Percentiles rank a stretch among this genome's conserved stretches.
Conservation (phyloP, 2,888 invertebrate species). For the Andrena marginata region DNA sequence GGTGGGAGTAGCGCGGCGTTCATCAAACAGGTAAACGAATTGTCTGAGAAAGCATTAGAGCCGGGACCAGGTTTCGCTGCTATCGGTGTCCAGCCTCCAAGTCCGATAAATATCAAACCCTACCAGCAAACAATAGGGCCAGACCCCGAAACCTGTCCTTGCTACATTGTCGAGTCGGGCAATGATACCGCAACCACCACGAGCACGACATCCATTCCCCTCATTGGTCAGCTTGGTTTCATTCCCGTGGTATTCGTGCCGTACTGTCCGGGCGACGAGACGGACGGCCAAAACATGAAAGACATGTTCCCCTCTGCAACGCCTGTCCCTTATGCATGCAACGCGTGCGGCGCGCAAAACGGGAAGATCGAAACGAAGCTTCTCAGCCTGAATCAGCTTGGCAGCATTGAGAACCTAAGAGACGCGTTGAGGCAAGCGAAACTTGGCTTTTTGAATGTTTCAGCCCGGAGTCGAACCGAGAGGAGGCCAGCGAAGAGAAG, state of each 20-base stretch:
- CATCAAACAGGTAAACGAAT: conserved; percentile 68
- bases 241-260: conserved; percentile 91
- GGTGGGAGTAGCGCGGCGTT: conserved; percentile 51
- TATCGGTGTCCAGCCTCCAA: conserved; percentile 85
- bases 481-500: conserved; percentile 64
- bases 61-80: conserved; percentile 83
- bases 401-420: conserved; percentile 73
- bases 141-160: conserved; percentile 88
- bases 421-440: conserved; percentile 74
- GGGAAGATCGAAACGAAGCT: conserved; percentile 64
- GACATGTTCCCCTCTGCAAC: conserved; percentile 88
- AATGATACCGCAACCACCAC: conserved; percentile 81
- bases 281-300: conserved; percentile 83
- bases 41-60: conserved; percentile 42
- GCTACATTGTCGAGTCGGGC: conserved; percentile 87
- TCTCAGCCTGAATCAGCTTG: conserved; percentile 72
- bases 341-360: conserved; percentile 86
- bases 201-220: conserved; percentile 76
- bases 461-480: conserved; percentile 61
- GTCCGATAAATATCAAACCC: conserved; percentile 85
- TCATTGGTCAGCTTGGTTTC: conserved; percentile 86
- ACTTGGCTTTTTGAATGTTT: conserved; percentile 79
- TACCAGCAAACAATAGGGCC: conserved; percentile 88
- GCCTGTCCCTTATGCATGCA: conserved; percentile 88
- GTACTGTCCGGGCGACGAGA: conserved; percentile 87